Percentiles rank a stretch among this genome's conserved stretches.
Evolutionary conservation across 2,888 invertebrate species (phyloP).

Genomic region (Microctonus hyperodae): DNA sequence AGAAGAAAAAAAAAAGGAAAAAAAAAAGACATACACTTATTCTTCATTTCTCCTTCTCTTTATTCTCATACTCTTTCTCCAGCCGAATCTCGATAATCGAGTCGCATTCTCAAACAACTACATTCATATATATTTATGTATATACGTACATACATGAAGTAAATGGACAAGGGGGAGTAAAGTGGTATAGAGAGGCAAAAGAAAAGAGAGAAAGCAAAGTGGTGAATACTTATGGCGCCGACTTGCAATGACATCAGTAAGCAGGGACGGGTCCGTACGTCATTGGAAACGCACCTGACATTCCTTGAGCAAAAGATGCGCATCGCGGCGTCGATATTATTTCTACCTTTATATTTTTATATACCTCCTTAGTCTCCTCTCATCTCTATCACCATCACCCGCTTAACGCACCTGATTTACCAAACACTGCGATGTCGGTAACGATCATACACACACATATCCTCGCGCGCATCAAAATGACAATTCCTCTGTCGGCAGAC

Average conservation of each 20-base stretch:
- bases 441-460: background rate
- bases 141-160: background rate
- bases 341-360: slow-evolving; percentile 18
- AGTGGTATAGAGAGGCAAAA: slow-evolving; percentile 4
- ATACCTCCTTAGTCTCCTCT: background rate
- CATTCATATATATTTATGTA: background rate
- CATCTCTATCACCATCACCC: slow-evolving; percentile 9
- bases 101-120: slow-evolving; percentile 49
- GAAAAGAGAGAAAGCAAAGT: slow-evolving; percentile 7
- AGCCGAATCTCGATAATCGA: slow-evolving; percentile 53
- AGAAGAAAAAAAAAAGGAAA: too few relatives aligned
- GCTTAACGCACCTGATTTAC: slow-evolving; percentile 5
- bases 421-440: slow-evolving; percentile 9
- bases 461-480: slow-evolving; percentile 5
- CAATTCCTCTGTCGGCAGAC: slow-evolving; percentile 26
- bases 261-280: slow-evolving; percentile 54
- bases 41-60: background rate
- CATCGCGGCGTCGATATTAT: slow-evolving; percentile 53
- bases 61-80: slow-evolving; percentile 29
- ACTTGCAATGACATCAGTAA: slow-evolving; percentile 59
- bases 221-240: slow-evolving; percentile 51
- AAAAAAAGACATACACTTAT: too few relatives aligned
- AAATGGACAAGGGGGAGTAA: background rate
- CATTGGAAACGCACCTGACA: slow-evolving; percentile 52
- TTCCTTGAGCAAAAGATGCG: slow-evolving; percentile 40